phyloP scores from a whole-genome alignment of 2,797 vertebrate species.

The Pseudochromis fuscus region DNA sequence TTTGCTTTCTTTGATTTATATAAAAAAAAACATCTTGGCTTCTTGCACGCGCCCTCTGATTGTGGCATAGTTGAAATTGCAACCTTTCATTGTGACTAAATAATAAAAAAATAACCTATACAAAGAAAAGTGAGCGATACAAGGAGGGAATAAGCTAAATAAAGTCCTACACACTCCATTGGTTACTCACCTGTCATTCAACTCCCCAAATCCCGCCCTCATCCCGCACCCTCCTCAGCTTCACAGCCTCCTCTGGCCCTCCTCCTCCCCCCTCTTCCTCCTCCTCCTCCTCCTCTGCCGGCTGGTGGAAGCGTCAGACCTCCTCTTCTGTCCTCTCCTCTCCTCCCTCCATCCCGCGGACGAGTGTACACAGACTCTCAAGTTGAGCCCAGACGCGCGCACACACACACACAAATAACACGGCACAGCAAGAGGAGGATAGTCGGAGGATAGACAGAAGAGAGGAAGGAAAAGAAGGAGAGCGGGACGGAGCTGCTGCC shows the following conservation, averaged over 20 bases:
- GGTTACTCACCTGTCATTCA: conserved; percentile 72
- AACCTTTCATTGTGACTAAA: no score
- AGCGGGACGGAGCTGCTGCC: conserved; percentile 51
- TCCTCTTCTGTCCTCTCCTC: conserved; percentile 54
- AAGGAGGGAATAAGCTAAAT: background rate
- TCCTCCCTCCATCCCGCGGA: conserved; percentile 71
- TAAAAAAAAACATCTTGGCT: no score
- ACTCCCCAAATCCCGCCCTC: conserved; percentile 66
- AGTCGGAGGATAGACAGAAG: conserved; percentile 40
- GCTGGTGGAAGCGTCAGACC: conserved; percentile 70
- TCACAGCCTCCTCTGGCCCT: conserved; percentile 3
- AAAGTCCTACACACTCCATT: conserved; percentile 62
- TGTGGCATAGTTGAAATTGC: no score
- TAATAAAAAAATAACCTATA: background rate
- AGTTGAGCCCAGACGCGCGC: conserved; percentile 71
- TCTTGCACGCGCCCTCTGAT: background rate
- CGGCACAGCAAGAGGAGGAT: conserved; percentile 51
- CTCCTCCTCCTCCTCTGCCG: conserved; percentile 55
- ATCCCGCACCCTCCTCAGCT: conserved; percentile 39
- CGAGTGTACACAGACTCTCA: conserved; percentile 70
- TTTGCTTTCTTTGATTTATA: no score
- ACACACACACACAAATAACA: conserved; percentile 28
- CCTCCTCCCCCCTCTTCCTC: conserved; percentile 42
- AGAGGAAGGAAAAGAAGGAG: conserved; percentile 31
- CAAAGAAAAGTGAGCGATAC: background rate